These are phyloP conservation scores for Calidris pygmaea DNA, from an alignment of 2,113 vertebrate genomes.

Conservation along the genomic window DNA sequence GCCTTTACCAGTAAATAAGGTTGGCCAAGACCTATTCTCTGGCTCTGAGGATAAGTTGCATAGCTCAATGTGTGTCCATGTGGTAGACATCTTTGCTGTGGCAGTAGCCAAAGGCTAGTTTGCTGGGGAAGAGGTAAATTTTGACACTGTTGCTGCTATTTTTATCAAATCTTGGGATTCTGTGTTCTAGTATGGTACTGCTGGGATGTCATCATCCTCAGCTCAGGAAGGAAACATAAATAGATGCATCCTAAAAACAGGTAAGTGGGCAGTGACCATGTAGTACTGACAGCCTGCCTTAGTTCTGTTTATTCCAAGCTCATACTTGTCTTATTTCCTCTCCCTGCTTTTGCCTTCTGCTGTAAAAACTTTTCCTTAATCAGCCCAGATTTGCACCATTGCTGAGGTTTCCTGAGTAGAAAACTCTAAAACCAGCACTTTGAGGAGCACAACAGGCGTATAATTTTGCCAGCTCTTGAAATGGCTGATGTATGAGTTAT, in stretches of 20 bases:
- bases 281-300: background rate
- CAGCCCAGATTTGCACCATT: background rate
- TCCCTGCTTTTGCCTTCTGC: background rate
- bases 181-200: background rate
- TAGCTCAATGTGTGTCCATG: fast-evolving
- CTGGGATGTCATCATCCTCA: background rate
- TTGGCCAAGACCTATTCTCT: background rate
- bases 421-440: background rate
- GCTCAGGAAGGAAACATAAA: background rate
- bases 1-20: background rate
- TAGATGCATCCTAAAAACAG: background rate
- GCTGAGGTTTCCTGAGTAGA: background rate
- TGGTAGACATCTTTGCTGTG: background rate
- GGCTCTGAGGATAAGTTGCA: background rate
- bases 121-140: background rate
- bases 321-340: background rate
- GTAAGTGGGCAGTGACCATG: background rate
- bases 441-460: background rate
- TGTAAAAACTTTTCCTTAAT: background rate
- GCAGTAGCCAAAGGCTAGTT: background rate
- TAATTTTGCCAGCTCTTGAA: background rate
- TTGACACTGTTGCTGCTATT: background rate
- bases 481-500: background rate
- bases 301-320: background rate
- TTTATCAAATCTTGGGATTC: background rate